Base-by-base conservation (phyloP, 2,888 invertebrate species). In the Spodoptera exigua region DNA sequence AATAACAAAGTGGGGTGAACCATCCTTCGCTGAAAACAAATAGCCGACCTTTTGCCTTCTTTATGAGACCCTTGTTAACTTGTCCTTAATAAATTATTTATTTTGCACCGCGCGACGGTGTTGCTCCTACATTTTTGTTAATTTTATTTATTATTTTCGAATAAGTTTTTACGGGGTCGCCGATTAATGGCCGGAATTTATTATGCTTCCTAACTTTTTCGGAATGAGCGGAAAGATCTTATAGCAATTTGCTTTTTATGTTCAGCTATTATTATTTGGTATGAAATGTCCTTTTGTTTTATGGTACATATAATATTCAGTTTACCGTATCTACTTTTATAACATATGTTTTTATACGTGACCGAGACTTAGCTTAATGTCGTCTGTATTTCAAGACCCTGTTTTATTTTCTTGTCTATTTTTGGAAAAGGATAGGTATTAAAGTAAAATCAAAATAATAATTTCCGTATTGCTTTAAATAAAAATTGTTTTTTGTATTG, bases 51-150 rank as follows among this genome's bases (percentile, higher is more conserved):
- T 90, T 92, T 92, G 92, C 92, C 93, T 92, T 93, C 92, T 93
- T 93, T 93, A 93, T 89, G 91, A 92, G 93, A 91, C 92, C 93
- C 92, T 93, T 93, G 93, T 93, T 94, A 93, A 92, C 92, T 92
- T 92, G 91, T 90, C 91, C 90, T 92, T 92, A 92, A 92, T 93
- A 93, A 93, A 92, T 93, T 90, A 93, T 93, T 93, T 93, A 93
- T 93, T 90, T 89, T 85, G 85, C 83, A 74, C 85, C 80, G 78
- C 70, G 81, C 81, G 84, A 83, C 84, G 80, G 82, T 82, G 82
- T 79, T 79, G 76, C 82, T 77, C 82, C 78, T 80, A 83, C 83
- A 83, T 87, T 87, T 89, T 88, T 85, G 83, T 85, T 89, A 87
- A 88, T 89, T 89, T 87, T 85, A 82, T 88, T 88, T 89, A 89